A percentile compares a stretch with the other conserved stretches of the same genome.
These are phyloP conservation scores for Symphodus melops DNA, from an alignment of 2,113 vertebrate species.

Conservation along the genomic window DNA sequence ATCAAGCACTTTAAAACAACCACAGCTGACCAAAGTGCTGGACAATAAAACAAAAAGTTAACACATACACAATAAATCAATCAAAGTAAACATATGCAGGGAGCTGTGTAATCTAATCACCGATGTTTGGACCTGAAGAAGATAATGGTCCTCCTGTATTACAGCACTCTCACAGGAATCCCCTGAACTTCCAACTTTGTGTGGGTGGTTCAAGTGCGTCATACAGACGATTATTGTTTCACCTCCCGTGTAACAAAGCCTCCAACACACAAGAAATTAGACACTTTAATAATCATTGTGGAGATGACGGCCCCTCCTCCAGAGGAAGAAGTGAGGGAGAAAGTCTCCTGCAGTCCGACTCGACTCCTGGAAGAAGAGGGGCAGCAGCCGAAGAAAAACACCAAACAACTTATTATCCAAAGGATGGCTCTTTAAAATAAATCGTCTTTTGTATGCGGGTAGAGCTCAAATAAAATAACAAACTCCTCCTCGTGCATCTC, in stretches of 20 bases:
- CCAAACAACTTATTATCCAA: not conserved
- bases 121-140: not conserved
- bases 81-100: no score
- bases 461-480: not conserved
- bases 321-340: not conserved
- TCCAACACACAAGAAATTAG: accelerated
- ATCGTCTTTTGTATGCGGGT: not conserved
- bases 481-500: not conserved
- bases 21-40: no score
- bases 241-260: not conserved
- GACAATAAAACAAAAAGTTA: no score
- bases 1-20: no score
- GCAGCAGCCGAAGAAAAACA: not conserved
- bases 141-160: no score
- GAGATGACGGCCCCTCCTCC: not conserved
- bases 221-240: no score
- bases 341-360: not conserved
- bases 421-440: no score
- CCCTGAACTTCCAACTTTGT: not conserved
- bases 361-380: not conserved
- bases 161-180: not conserved
- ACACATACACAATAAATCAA: no score
- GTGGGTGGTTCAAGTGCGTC: not conserved
- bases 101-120: not conserved
- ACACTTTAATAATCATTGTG: no score